phyloP scores from a whole-genome alignment of 2,113 vertebrate genomes.

The Periophthalmus modestus region DNA sequence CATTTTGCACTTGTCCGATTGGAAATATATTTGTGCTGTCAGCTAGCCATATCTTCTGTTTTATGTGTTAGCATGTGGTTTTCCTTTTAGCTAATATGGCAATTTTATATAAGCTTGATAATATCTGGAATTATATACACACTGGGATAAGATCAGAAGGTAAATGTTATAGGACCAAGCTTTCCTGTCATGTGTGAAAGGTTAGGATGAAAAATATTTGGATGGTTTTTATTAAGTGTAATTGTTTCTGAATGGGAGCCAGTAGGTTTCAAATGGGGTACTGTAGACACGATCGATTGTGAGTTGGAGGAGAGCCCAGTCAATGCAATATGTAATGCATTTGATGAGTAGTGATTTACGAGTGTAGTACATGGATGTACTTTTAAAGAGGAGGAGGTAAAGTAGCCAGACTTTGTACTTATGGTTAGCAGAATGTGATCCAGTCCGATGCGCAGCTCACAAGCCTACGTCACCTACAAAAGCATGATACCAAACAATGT shows the following conservation, averaged over 20 bases:
- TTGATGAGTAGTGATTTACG: not conserved
- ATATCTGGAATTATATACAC: not conserved
- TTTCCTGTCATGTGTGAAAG: not conserved
- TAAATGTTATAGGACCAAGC: not conserved
- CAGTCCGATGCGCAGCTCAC: too few species aligned
- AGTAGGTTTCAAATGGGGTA: conserved; percentile 41
- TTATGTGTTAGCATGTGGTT: conserved; percentile 17
- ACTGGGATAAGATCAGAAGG: conserved; percentile 7
- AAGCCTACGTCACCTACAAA: too few species aligned
- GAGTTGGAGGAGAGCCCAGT: conserved; percentile 48
- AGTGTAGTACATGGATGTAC: too few species aligned
- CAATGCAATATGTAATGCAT: conserved; percentile 26
- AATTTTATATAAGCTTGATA: not conserved
- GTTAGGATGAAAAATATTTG: not conserved
- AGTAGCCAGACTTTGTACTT: too few species aligned
- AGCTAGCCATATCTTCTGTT: conserved; percentile 22
- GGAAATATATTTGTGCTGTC: conserved; percentile 34
- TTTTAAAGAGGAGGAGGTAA: too few species aligned
- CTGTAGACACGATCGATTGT: conserved; percentile 48
- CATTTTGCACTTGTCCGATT: conserved; percentile 56
- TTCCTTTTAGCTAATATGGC: not conserved
- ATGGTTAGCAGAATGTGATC: too few species aligned
- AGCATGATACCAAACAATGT: too few species aligned
- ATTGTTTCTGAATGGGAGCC: conserved; percentile 21
- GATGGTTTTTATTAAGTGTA: conserved; percentile 33